Evolutionary conservation across 2,888 invertebrate species (phyloP).

Genomic region (Iphiclides podalirius): DNA sequence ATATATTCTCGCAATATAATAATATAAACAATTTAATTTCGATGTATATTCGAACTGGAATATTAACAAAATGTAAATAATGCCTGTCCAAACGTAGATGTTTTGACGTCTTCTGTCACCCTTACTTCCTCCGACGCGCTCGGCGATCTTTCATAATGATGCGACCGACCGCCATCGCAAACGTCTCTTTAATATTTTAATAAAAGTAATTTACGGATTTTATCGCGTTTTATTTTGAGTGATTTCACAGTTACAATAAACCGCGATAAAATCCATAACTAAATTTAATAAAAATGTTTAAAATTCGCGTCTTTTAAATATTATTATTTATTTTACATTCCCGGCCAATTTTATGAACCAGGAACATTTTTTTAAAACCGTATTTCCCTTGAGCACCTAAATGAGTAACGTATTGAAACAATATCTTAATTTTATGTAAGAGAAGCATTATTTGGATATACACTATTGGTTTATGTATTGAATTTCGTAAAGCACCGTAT

Average conservation of each 20-base stretch:
- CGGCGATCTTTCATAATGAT: conserved; percentile 48
- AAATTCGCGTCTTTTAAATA: no score
- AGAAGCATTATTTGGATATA: not conserved
- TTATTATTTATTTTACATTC: conserved; percentile 12
- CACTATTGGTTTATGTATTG: not conserved
- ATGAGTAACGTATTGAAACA: not conserved
- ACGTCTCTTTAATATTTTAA: conserved; percentile 40
- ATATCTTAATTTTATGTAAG: not conserved
- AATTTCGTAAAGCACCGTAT: not conserved
- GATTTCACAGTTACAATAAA: no score
- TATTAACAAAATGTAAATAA: conserved; percentile 17
- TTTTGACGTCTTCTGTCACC: conserved; percentile 38
- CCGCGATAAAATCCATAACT: no score
- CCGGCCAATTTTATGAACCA: not conserved
- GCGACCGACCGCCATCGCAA: conserved; percentile 42
- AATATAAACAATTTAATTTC: not conserved
- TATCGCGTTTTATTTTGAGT: no score
- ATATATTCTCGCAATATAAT: no score
- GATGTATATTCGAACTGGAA: conserved; percentile 2
- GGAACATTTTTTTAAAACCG: not conserved
- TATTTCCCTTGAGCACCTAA: not conserved
- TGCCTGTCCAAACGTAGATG: conserved; percentile 26
- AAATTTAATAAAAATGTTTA: no score
- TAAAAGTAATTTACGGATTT: no score
- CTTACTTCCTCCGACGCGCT: conserved; percentile 36